Conservation (phyloP, 2,888 invertebrate species). For the Platycheirus albimanus region DNA sequence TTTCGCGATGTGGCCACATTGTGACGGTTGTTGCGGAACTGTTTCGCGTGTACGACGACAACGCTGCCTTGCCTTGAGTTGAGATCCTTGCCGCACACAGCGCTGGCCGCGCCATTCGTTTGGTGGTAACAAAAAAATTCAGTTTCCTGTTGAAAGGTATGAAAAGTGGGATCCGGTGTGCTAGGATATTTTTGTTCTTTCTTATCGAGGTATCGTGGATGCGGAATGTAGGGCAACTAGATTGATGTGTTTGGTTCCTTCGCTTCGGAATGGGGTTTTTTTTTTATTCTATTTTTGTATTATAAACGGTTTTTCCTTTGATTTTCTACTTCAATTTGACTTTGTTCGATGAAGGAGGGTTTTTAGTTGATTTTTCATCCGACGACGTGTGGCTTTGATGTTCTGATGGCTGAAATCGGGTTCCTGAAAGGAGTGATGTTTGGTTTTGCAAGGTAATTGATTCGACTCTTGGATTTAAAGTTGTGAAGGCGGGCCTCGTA, state of each 20-base stretch:
- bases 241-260: constrained; percentile 35
- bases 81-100: too few species aligned
- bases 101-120: neutral
- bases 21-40: constrained; percentile 39
- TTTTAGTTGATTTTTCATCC: constrained; percentile 29
- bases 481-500: neutral
- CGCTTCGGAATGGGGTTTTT: too few species aligned
- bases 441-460: constrained; percentile 44
- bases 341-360: constrained; percentile 6
- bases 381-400: constrained; percentile 44
- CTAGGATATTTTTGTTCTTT: constrained; percentile 1
- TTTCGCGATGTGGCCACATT: constrained; percentile 55
- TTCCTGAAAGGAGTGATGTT: constrained; percentile 6
- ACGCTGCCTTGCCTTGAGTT: too few species aligned
- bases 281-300: constrained; percentile 12
- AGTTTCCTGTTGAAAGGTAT: constrained; percentile 15
- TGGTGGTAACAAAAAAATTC: constrained; percentile 23
- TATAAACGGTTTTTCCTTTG: constrained; percentile 18
- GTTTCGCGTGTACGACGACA: constrained; percentile 31
- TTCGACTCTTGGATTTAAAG: neutral
- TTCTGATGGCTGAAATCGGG: constrained; percentile 33
- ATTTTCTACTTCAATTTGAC: constrained; percentile 28
- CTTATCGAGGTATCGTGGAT: neutral
- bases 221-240: constrained; percentile 45
- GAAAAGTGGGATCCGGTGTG: constrained; percentile 6